Percentiles rank a stretch among this genome's conserved stretches.
phyloP scores from a whole-genome alignment of 2,888 invertebrate genomes.

The Hirtodrosophila trivittata region DNA sequence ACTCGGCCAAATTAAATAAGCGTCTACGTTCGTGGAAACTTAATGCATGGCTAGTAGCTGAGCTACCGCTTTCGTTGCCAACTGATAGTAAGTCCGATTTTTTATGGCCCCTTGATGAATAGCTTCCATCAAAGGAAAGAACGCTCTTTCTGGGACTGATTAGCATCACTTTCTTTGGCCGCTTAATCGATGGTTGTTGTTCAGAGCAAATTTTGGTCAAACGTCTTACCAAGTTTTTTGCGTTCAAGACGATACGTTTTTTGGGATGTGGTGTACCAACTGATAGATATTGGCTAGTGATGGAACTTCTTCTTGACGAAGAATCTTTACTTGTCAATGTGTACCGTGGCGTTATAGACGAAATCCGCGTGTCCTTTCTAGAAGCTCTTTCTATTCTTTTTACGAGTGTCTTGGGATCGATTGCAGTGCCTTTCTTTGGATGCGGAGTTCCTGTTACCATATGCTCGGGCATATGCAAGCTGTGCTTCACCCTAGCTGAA shows the following conservation, averaged over 20 bases:
- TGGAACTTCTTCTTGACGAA: not conserved
- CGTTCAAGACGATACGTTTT: slow-evolving; percentile 15
- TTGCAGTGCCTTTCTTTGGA: not conserved
- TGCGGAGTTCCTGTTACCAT: not conserved
- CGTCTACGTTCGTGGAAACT: not conserved
- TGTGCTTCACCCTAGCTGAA: not conserved
- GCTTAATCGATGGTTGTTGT: too few species aligned
- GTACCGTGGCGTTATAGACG: not conserved
- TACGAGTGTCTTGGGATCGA: not conserved
- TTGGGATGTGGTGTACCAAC: slow-evolving; percentile 31
- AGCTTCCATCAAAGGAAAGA: too few species aligned
- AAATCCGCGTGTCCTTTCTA: not conserved
- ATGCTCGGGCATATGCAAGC: not conserved
- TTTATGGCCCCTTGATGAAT: too few species aligned
- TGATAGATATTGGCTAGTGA: not conserved
- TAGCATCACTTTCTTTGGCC: too few species aligned
- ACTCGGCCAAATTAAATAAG: too few species aligned
- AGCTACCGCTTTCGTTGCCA: not conserved
- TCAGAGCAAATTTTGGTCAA: too few species aligned
- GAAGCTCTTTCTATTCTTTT: not conserved
- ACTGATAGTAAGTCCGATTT: too few species aligned
- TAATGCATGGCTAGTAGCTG: not conserved
- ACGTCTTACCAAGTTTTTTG: not conserved
- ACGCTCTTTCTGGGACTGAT: too few species aligned
- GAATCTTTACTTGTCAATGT: too few species aligned